Evolutionary conservation across 2,113 vertebrate species (phyloP), one percentile per base, ranked within the genome.

Genomic region (Onychostruthus taczanowskii): DNA sequence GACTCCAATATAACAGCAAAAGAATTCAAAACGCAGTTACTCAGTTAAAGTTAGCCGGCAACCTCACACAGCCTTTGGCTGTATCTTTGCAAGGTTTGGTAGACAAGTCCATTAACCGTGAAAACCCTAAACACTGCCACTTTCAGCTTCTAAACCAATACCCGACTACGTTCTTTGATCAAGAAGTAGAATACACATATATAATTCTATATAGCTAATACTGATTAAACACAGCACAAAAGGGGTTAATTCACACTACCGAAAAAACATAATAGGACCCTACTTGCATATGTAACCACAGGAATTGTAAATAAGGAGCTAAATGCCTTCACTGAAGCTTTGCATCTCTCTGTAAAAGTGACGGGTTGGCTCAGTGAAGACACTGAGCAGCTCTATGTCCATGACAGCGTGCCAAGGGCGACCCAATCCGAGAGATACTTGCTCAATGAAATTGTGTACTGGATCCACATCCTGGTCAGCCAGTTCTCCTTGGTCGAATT

Each of bases 331-430:
- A 89, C 99, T 99, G 98, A 99, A 99, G 98, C 98, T 98, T 84
- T 99, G 99, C 98, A 99, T 98, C 98, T 99, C 99, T 72, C 98
- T 98, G 98, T 99, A 99, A 91, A 99, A 99, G 98, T 99, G 99
- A 95, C 98, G 98, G 91, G 99, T 99, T 96, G 99, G 99, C 97
- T 99, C 99, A 61, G 98, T 98, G 98, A 99, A 98, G 97, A 99
- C 98, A 94, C 98, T 97, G 97, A 98, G 98, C 88, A 98, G 96
- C 95, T 98, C 98, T 92, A 98, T 98, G 98, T 99, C 99, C 98
- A 99, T 98, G 95, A 99, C 98, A 0, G 99, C 99, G 0, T 99
- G 99, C 99, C 99, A 99, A 88, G 98, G 98, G 6, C 99, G 99
- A 72, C 98, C 98, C 70, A 99, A 98, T 69, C 99, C 99, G 28